Conservation (phyloP, 2,888 invertebrate species). For the Pocota personata region DNA sequence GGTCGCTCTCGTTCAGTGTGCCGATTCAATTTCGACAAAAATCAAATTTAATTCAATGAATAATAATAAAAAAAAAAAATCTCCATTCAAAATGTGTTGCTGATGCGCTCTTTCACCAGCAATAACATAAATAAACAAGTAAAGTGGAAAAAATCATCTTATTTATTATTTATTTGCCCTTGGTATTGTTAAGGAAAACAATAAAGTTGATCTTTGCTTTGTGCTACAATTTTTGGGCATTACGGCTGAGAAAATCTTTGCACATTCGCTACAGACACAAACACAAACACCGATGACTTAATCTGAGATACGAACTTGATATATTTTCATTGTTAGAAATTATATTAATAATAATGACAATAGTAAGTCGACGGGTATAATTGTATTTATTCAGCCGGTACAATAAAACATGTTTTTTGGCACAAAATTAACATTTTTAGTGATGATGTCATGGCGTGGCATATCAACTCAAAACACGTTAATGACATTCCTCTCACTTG, state of each 20-base stretch:
- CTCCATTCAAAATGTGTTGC: not conserved
- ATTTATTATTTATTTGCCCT: conserved; percentile 34
- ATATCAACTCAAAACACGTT: conserved; percentile 13
- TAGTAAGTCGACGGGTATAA: conserved; percentile 4
- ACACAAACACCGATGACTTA: conserved; percentile 29
- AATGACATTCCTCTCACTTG: not conserved
- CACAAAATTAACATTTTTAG: conserved; percentile 30
- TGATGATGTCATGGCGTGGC: conserved; percentile 47
- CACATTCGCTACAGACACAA: too few relatives aligned
- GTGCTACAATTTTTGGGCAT: not conserved
- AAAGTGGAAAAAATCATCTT: not conserved
- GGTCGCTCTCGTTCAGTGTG: not conserved
- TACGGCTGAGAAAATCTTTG: not conserved
- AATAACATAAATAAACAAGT: not conserved
- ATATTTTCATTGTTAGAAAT: conserved; percentile 15
- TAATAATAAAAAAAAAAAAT: not conserved
- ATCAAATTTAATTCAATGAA: conserved; percentile 35
- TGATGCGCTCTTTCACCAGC: not conserved
- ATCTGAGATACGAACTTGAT: conserved; percentile 14
- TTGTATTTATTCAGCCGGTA: conserved; percentile 9
- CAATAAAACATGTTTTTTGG: conserved; percentile 25
- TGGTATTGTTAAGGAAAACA: conserved; percentile 22
- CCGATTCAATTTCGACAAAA: conserved; percentile 21
- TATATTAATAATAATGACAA: conserved; percentile 41
- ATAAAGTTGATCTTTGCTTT: conserved; percentile 12